A percentile compares a stretch with the other conserved stretches of the same genome.
Conservation (phyloP, 2,888 invertebrate species). For the Stenichneumon culpator region DNA sequence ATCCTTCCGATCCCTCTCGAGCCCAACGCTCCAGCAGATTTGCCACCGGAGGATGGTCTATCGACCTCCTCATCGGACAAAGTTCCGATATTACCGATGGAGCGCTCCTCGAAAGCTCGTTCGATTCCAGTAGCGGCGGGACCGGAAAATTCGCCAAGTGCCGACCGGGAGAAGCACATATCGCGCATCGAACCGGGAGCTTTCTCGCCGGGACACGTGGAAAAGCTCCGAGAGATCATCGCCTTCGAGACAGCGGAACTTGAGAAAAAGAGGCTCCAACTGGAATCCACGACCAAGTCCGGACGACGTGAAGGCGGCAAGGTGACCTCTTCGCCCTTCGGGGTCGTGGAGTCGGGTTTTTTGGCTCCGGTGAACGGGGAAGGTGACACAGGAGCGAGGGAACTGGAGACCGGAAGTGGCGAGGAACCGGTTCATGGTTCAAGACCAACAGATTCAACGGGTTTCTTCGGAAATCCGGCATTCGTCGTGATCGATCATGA, state of each 20-base stretch:
- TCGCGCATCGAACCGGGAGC: constrained; percentile 40
- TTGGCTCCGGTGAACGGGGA: constrained; percentile 6
- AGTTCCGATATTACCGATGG: constrained; percentile 3
- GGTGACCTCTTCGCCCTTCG: constrained; percentile 17
- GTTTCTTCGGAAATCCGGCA: constrained; percentile 72
- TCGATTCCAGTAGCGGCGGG: constrained; percentile 1
- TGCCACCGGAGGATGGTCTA: neutral
- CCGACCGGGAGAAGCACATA: constrained; percentile 30
- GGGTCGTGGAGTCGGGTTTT: neutral
- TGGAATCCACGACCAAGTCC: constrained; percentile 56
- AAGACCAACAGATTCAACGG: constrained; percentile 44
- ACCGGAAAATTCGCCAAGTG: neutral
- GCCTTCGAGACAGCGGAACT: constrained; percentile 36
- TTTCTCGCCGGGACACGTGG: constrained; percentile 40
- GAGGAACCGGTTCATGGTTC: constrained; percentile 63
- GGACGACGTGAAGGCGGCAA: constrained; percentile 54
- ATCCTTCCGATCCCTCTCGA: constrained; percentile 48
- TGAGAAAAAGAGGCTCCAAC: constrained; percentile 55
- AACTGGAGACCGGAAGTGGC: constrained; percentile 72
- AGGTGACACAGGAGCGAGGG: constrained; percentile 60
- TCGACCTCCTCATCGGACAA: neutral
- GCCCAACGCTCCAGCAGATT: neutral
- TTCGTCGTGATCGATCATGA: constrained; percentile 81
- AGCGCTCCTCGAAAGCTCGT: constrained; percentile 47
- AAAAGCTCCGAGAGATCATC: constrained; percentile 62